Conservation (phyloP, 2,888 invertebrate species). For the Phortica okadai region DNA sequence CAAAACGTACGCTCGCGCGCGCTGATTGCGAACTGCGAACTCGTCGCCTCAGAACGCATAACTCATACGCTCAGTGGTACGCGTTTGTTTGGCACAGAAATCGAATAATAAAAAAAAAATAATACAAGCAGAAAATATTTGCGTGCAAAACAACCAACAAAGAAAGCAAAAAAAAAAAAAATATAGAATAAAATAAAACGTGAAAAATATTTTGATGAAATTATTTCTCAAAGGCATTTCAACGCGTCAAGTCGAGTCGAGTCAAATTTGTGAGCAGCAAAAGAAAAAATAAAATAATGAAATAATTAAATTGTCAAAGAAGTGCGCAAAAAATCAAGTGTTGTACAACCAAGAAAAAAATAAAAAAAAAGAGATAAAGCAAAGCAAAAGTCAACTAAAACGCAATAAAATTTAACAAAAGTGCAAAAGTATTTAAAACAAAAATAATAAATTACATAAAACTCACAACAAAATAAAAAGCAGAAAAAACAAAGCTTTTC, state of each 20-base stretch:
- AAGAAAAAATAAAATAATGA: background rate
- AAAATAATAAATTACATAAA: constrained; percentile 8
- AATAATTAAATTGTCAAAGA: background rate
- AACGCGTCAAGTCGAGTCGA: constrained; percentile 58
- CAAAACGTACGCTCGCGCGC: constrained; percentile 66
- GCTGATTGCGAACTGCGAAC: constrained; percentile 55
- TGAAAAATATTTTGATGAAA: constrained; percentile 28
- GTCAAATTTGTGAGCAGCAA: constrained; percentile 5
- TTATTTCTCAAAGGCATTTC: constrained; percentile 1
- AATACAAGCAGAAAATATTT: constrained; percentile 4
- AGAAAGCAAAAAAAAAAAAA: constrained; percentile 50
- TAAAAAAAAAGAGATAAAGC: constrained; percentile 34
- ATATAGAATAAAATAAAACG: constrained; percentile 5
- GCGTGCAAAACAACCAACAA: constrained; percentile 16
- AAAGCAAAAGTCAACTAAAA: constrained; percentile 41
- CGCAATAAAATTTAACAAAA: constrained; percentile 41
- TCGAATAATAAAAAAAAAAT: background rate
- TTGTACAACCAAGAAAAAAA: constrained; percentile 45
- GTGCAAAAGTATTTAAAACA: background rate
- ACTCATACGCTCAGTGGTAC: constrained; percentile 61
- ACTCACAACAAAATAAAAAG: background rate
- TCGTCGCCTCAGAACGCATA: constrained; percentile 39
- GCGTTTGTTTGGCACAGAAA: constrained; percentile 10
- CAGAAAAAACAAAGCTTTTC: background rate
- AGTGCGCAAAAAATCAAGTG: constrained; percentile 21